phyloP scores from a whole-genome alignment of 2,888 invertebrate species.

The Drosophila cracens region DNA sequence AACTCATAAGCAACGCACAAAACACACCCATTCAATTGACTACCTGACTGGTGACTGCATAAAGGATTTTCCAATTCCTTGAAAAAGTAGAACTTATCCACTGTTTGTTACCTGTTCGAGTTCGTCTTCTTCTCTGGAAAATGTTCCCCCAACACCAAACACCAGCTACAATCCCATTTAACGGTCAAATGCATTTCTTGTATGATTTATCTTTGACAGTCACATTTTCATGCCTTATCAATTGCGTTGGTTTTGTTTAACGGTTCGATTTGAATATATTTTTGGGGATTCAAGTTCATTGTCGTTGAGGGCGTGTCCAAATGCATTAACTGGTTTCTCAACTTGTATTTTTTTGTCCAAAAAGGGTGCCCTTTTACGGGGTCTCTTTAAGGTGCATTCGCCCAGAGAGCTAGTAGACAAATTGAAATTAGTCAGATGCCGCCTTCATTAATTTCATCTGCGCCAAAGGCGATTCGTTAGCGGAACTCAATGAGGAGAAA shows the following conservation, averaged over 20 bases:
- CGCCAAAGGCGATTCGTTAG: slow-evolving; percentile 44
- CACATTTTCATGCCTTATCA: slow-evolving; percentile 70
- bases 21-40: slow-evolving; percentile 46
- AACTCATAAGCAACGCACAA: slow-evolving; percentile 28
- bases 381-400: slow-evolving; percentile 24
- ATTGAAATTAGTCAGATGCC: slow-evolving; percentile 48
- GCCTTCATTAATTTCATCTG: slow-evolving; percentile 29
- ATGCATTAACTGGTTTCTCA: slow-evolving; percentile 22
- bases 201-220: slow-evolving; percentile 72
- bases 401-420: slow-evolving; percentile 12
- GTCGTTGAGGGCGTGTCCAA: slow-evolving; percentile 55
- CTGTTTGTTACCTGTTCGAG: slow-evolving; percentile 34
- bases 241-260: slow-evolving; percentile 35
- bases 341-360: neutral
- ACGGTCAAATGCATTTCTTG: slow-evolving; percentile 34
- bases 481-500: slow-evolving; percentile 53
- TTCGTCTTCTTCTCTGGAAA: slow-evolving; percentile 10
- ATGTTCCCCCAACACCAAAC: slow-evolving; percentile 12
- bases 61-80: slow-evolving; percentile 66
- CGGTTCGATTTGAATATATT: slow-evolving; percentile 63
- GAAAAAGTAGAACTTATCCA: slow-evolving; percentile 9
- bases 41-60: slow-evolving; percentile 61
- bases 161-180: slow-evolving; percentile 28
- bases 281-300: slow-evolving; percentile 56
- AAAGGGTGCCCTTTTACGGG: slow-evolving; percentile 12